Evolutionary conservation across 2,797 vertebrate genomes (phyloP).

Genomic region (Hypotaenidia philippensis): DNA sequence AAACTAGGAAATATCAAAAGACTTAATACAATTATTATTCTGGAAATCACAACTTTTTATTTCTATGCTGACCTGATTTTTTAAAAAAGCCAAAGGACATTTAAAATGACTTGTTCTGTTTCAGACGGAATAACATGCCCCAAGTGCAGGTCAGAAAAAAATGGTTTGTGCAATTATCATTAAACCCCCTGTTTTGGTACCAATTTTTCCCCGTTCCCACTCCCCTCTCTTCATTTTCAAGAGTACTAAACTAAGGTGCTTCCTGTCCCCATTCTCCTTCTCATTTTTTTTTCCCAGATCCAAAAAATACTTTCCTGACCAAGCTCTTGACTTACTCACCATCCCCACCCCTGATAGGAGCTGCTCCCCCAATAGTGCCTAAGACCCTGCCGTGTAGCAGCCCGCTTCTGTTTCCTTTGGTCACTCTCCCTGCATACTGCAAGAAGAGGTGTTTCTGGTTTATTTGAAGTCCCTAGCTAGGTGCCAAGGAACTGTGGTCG

Average conservation of each 20-base stretch:
- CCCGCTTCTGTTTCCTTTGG: background rate
- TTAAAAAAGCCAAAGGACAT: background rate
- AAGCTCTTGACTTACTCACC: accelerated
- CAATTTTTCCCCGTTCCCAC: background rate
- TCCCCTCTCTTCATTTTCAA: background rate
- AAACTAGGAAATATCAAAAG: background rate
- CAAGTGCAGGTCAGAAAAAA: background rate
- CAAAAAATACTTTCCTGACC: background rate
- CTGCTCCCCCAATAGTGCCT: accelerated
- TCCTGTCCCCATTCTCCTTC: background rate
- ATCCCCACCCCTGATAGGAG: accelerated
- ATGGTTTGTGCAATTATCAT: background rate
- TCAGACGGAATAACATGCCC: background rate
- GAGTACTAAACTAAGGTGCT: background rate
- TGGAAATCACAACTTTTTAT: background rate
- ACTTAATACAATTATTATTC: background rate
- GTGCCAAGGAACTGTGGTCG: background rate
- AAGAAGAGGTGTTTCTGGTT: background rate
- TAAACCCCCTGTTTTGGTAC: background rate
- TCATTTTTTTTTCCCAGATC: background rate
- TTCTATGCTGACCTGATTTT: background rate
- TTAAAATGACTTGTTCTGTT: background rate
- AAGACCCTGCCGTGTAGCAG: background rate
- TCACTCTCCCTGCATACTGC: background rate
- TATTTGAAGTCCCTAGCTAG: background rate